Conservation (phyloP, 1,140 invertebrate species). For the Venturia canescens region DNA sequence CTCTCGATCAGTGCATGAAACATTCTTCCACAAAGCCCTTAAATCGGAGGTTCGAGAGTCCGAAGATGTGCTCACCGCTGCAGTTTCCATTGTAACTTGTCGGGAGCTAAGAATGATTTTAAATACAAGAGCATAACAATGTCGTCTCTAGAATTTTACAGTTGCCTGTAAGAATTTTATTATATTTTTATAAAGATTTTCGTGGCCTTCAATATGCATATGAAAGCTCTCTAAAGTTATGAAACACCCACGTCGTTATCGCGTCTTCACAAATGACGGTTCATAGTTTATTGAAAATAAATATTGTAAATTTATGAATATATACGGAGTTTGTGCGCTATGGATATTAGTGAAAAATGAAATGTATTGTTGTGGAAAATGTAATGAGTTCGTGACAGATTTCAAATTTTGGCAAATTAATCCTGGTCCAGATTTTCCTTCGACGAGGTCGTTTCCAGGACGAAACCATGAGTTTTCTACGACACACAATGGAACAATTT, state of each 20-base stretch:
- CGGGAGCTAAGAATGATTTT: not conserved
- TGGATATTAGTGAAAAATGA: too few species aligned
- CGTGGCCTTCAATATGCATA: constrained; percentile 47
- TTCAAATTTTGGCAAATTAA: constrained; percentile 37
- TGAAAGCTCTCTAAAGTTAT: constrained; percentile 21
- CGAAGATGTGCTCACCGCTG: too few species aligned
- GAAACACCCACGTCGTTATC: not conserved
- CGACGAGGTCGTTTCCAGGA: constrained; percentile 52
- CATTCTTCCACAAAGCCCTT: too few species aligned
- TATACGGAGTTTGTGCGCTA: too few species aligned
- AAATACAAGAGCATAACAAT: not conserved
- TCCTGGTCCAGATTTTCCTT: constrained; percentile 48
- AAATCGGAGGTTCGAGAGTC: too few species aligned
- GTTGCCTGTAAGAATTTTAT: constrained; percentile 38
- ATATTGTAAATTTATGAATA: too few species aligned
- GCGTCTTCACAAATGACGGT: too few species aligned
- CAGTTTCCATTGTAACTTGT: too few species aligned
- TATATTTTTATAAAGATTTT: constrained; percentile 59
- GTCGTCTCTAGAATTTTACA: not conserved
- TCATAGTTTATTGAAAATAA: too few species aligned
- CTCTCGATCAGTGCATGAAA: too few species aligned
- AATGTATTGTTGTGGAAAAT: too few species aligned
- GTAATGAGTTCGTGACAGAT: not conserved
- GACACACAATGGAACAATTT: constrained; percentile 36
- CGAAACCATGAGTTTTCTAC: constrained; percentile 32